These are phyloP conservation scores for Antedon mediterranea DNA, from an alignment of 53 echinoderm and acorn worm species.

Conservation along the genomic window DNA sequence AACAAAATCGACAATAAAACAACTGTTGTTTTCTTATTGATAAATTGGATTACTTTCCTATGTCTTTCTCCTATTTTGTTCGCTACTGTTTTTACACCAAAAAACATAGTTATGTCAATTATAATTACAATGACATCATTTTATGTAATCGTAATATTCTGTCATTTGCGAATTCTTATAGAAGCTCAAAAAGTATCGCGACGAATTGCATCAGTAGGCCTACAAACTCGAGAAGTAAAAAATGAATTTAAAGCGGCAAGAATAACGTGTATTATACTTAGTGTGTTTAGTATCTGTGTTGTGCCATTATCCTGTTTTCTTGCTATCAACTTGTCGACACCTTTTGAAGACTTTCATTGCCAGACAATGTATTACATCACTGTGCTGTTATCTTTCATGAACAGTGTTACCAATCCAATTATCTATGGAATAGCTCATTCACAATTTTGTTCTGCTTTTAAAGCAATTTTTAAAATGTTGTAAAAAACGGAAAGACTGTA, in stretches of 20 bases:
- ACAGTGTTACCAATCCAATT: too few species aligned
- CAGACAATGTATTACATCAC: neutral
- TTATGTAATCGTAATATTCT: neutral
- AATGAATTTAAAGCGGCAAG: neutral
- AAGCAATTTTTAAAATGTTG: too few species aligned
- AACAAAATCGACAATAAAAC: neutral
- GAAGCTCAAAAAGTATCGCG: neutral
- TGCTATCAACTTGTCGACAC: neutral
- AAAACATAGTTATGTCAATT: neutral
- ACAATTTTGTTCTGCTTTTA: too few species aligned
- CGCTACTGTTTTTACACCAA: neutral
- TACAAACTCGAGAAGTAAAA: neutral
- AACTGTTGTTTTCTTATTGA: too few species aligned
- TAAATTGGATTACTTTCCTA: neutral
- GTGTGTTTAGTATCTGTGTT: neutral
- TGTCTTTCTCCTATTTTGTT: neutral
- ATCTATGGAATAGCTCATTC: too few species aligned
- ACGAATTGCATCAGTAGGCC: neutral
- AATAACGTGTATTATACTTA: neutral
- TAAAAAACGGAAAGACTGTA: too few species aligned
- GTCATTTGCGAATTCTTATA: neutral
- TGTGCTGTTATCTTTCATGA: neutral
- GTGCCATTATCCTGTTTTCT: neutral
- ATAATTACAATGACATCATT: neutral
- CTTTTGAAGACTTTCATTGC: too few species aligned